Percentiles rank a stretch among this genome's conserved stretches.
Evolutionary conservation across 2,113 vertebrate species (phyloP).

Genomic region (Malurus melanocephalus): DNA sequence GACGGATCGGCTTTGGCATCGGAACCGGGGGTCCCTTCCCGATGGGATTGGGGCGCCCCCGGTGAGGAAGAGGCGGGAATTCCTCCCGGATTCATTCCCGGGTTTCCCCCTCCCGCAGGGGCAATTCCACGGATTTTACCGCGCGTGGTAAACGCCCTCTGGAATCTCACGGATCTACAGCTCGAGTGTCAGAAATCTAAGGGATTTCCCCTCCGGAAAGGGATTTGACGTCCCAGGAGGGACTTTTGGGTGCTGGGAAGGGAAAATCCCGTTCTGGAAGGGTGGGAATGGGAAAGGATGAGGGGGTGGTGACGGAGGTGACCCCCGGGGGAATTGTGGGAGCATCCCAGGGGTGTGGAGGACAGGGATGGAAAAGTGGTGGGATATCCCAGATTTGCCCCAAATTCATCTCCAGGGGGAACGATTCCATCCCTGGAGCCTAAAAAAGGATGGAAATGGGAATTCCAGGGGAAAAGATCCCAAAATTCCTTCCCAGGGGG

Average conservation of each 20-base stretch:
- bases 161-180: fast-evolving
- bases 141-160: background rate
- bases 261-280: background rate
- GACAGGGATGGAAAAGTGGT: background rate
- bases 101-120: background rate
- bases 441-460: too few species aligned
- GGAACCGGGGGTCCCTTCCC: background rate
- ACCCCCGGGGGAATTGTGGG: background rate
- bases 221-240: background rate
- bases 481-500: too few species aligned
- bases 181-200: constrained; percentile 39
- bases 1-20: background rate
- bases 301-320: fast-evolving
- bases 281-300: background rate
- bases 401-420: too few species aligned
- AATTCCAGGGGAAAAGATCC: too few species aligned
- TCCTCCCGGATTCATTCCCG: background rate
- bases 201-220: background rate
- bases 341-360: background rate
- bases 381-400: background rate
- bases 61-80: background rate
- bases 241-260: background rate
- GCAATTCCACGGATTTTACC: too few species aligned
- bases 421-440: too few species aligned
- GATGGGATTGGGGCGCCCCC: fast-evolving